Base-by-base conservation (phyloP, 2,888 invertebrate genomes). In the Ennomos quercinarius region DNA sequence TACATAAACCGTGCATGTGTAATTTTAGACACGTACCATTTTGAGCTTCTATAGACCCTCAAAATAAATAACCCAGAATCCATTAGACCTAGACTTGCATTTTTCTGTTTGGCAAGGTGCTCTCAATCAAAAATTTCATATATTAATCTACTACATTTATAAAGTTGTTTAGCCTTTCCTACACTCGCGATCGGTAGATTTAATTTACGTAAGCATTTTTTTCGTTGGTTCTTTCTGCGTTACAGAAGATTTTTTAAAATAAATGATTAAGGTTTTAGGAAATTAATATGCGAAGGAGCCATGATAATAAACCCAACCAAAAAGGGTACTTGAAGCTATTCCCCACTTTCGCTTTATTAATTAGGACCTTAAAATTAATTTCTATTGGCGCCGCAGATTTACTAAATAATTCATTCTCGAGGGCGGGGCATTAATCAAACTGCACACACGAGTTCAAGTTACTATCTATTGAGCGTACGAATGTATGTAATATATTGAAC, bases 401-500 rank as follows among this genome's bases (percentile, higher is more conserved):
- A 61, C 45, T 54, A 55, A 56, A 54, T 64, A 66, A 66, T 63
- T 66, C 40, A 64, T 68, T 52, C 35, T 27, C 39, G 42, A 47
- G 56, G 46, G 41, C 41, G 35, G 35, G 58, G 17, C 36, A 49
- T 58, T 53, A 61, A 64, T 69, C 56, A 64, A 56, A 63, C 37
- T 64, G 56, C 58, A 64, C 40, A 38, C 42, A 42, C 44, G 39
- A 56, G 59, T 56, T 45, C 56, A 62, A 61, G 58, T 63, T 50
- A 59, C 61, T 63, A 61, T 64, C 63, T 64, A 66, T 65, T 59
- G 65, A 65, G 57, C 57, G 61, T 64, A 63, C 36, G 55, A 60
- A 61, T 58, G 67, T 67, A 61, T 58, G 67, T 67, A 61, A 69
- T 69, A 63, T 70, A 69, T 67, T 64, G 67, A 65, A 56, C 56